Evolutionary conservation across 1,140 invertebrate species (phyloP), one percentile per base, ranked within the genome.

Genomic region (Drosophila yakuba): DNA sequence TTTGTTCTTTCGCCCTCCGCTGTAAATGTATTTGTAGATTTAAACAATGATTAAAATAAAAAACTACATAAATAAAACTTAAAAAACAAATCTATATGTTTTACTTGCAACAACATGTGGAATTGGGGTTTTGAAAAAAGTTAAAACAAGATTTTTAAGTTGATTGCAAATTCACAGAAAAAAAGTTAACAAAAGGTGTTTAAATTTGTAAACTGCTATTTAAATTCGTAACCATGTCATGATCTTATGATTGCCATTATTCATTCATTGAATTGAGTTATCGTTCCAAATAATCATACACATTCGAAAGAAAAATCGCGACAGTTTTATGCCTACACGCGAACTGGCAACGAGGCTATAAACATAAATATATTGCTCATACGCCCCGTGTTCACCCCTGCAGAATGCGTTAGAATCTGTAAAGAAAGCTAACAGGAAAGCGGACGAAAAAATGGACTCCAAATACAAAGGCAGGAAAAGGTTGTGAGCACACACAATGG

Each of bases 11-110:
- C 91, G 91, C 91, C 91, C 91, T 92, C 91, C 91, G 91, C 91
- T 92, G 91, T 92, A 92, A 91, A 92, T 92, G 91, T 92, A 92
- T 92, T 91, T 92, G 91, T 92, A 91, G 91, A 90, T 91, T 91
- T 92, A 91, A 92, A 91, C 80, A 91, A 91, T 76, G 83, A 90
- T 91, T 86, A 88, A 91, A 92, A 84, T 86, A 91, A 91, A 86
- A 91, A 92, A 91, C 81, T 84, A 84, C 78, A 91, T 90, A 91
- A 91, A 91, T 90, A 91, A 82, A 91, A 88, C 86, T 86, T 88
- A 91, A 90, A 90, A 81, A 75, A 38, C 56, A 58, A 58, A 55
- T 41, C 69, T 38, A 69, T 2, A 15, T 12, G 12, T 52, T 36
- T 36, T 52, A 17, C 35, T 52, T 10, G 10, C 3, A n/a, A 48